phyloP scores from a whole-genome alignment of 1,140 invertebrate species.

The Leptonema lineaticorne region DNA sequence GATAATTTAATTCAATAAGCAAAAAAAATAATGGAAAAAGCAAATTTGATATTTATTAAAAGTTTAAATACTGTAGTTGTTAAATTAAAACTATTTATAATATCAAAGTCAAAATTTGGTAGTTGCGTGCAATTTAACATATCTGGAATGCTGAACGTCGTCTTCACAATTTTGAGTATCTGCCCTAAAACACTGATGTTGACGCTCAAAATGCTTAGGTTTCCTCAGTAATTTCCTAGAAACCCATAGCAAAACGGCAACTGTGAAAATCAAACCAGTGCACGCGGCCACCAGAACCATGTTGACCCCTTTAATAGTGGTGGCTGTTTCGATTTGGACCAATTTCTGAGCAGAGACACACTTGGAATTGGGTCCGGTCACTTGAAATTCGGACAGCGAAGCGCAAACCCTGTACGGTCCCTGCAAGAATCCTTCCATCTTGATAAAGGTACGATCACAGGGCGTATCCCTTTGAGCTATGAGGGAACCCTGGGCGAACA shows the following conservation, averaged over 20 bases:
- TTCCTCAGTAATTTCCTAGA: conserved; percentile 58
- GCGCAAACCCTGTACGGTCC: conserved; percentile 56
- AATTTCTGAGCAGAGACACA: conserved; percentile 58
- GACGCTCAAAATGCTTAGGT: conserved; percentile 50
- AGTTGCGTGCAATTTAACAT: conserved; percentile 64
- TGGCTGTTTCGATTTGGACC: conserved; percentile 47
- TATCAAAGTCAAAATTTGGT: conserved; percentile 54
- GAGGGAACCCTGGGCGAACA: conserved; percentile 50
- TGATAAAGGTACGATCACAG: conserved; percentile 50
- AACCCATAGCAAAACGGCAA: conserved; percentile 57
- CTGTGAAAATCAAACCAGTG: conserved; percentile 55
- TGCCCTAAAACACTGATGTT: conserved; percentile 59
- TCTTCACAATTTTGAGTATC: conserved; percentile 54
- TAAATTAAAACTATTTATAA: too few species aligned
- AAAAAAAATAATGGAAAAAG: too few species aligned
- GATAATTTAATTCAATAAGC: too few species aligned
- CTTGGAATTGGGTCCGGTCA: conserved; percentile 50
- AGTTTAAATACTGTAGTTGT: too few species aligned
- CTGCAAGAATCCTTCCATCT: conserved; percentile 54
- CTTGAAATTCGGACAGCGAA: conserved; percentile 51
- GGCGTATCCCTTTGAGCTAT: conserved; percentile 55
- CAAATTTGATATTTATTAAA: too few species aligned
- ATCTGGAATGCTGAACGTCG: conserved; percentile 56
- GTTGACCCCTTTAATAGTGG: conserved; percentile 54
- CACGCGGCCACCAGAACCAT: conserved; percentile 56